Conservation (phyloP, 1,140 invertebrate species). For the Meteorus sp. region DNA sequence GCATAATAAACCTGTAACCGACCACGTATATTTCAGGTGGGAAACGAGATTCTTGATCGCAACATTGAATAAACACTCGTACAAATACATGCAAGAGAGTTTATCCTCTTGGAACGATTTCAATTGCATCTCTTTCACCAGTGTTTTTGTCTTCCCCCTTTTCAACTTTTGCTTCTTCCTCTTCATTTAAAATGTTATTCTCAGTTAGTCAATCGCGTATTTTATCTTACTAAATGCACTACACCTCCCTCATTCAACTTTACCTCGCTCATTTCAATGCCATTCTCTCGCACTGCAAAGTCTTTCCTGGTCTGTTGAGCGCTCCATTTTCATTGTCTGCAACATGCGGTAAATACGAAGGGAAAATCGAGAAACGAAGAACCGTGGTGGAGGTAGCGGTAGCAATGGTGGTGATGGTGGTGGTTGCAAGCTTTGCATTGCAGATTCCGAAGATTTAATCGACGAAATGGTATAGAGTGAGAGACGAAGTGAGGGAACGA, state of each 20-base stretch:
- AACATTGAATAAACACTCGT: neutral
- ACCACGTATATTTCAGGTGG: neutral
- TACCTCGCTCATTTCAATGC: neutral
- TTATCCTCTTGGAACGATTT: constrained; percentile 9
- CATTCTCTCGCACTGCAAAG: constrained; percentile 6
- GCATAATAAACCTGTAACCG: constrained; percentile 35
- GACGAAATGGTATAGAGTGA: neutral
- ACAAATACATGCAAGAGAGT: neutral
- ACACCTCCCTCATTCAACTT: no score
- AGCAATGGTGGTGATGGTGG: neutral
- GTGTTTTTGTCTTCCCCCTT: constrained; percentile 2
- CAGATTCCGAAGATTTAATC: constrained; percentile 31
- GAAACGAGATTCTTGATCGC: constrained; percentile 12
- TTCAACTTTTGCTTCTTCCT: no score
- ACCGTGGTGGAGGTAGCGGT: no score
- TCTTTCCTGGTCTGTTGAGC: constrained; percentile 14
- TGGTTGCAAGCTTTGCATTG: constrained; percentile 33
- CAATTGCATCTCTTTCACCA: no score
- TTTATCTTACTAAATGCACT: no score
- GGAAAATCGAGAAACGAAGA: neutral
- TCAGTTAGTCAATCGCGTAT: no score
- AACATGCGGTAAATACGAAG: neutral
- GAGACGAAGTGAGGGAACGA: neutral
- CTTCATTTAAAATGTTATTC: no score
- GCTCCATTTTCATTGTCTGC: constrained; percentile 16